Evolutionary conservation across 2,113 vertebrate genomes (phyloP), one percentile per base, ranked within the genome.

Genomic region (Corydoras sp.): DNA sequence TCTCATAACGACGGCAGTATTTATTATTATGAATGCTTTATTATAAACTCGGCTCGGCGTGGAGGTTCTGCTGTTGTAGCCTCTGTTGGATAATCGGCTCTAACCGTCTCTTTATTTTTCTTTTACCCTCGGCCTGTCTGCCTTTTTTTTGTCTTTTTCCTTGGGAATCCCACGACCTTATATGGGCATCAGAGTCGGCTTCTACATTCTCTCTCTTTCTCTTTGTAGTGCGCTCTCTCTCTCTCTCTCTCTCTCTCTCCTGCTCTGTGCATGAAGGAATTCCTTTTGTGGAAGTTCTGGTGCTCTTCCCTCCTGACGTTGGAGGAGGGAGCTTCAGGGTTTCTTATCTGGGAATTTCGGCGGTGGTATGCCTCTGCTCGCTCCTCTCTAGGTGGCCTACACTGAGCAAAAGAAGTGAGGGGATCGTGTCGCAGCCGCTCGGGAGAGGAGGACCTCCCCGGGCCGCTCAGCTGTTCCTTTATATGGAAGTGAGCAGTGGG

Each of bases 101-200:
- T 43, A 13, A 82, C 81, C 71, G 83, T 85, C 76, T 85, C 74
- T 79, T 72, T 78, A 55, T 85, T 69, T 50, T 15, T 58, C 24
- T 63, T 15, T 69, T 49, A 31, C 11, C 11, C 65, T 73, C 24
- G 18, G 18, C 50, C 81, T 72, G 84, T 86, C 76, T 85, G 72
- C 79, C 56, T 74, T 13, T 14, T 9, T 31, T 72, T 83, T 76
- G 65, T 77, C 79, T 68, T 90, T 92, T 91, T 90, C 84, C 85
- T 87, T 89, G 92, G 93, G 93, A 94, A 94, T 95, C 94, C 93
- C 92, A 92, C 81, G 83, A 75, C 93, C 94, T 89, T 97, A 93
- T 96, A 95, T 94, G 94, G 95, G 92, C 72, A 91, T 86, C 80
- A 77, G 71, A 58, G 67, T 51, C 53, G 60, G 24, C 67, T 72